Conservation (phyloP, 2,113 vertebrate species). For the Epinephelus lanceolatus region DNA sequence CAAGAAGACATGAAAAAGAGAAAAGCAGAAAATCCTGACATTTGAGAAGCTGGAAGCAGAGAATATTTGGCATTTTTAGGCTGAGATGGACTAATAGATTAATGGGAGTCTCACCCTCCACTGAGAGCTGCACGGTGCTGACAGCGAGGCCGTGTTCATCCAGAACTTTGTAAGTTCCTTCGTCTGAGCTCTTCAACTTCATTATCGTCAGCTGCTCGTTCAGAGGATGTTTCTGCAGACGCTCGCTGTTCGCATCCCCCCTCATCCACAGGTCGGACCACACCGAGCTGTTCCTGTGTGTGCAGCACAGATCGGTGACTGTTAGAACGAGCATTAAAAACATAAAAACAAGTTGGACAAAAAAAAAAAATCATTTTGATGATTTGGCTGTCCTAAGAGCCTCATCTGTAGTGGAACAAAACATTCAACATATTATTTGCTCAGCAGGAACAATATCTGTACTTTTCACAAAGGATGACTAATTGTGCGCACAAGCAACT, state of each 20-base stretch:
- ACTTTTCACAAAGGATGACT: background rate
- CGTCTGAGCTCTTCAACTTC: constrained; percentile 19
- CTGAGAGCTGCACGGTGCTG: constrained; percentile 74
- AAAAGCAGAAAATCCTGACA: too few species aligned
- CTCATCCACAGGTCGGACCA: constrained; percentile 73
- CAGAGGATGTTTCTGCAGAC: constrained; percentile 33
- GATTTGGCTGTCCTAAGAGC: too few species aligned
- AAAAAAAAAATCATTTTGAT: too few species aligned
- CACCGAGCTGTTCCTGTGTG: constrained; percentile 14
- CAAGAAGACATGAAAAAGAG: too few species aligned
- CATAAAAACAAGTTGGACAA: background rate
- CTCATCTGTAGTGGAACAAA: too few species aligned
- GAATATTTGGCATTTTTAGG: background rate
- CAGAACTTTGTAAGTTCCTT: constrained; percentile 79
- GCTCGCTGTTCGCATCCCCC: background rate
- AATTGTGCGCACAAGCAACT: background rate
- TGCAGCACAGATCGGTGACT: accelerated
- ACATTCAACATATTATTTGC: background rate
- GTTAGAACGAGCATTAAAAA: background rate
- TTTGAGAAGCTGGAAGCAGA: background rate
- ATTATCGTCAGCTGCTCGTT: constrained; percentile 51
- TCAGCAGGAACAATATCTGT: background rate
- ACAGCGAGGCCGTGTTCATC: constrained; percentile 71
- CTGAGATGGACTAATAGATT: background rate
- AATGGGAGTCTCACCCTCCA: constrained; percentile 63